Evolutionary conservation across 2,888 invertebrate genomes (phyloP), one percentile per base, ranked within the genome.

Genomic region (Chrysotoxum bicinctum): DNA sequence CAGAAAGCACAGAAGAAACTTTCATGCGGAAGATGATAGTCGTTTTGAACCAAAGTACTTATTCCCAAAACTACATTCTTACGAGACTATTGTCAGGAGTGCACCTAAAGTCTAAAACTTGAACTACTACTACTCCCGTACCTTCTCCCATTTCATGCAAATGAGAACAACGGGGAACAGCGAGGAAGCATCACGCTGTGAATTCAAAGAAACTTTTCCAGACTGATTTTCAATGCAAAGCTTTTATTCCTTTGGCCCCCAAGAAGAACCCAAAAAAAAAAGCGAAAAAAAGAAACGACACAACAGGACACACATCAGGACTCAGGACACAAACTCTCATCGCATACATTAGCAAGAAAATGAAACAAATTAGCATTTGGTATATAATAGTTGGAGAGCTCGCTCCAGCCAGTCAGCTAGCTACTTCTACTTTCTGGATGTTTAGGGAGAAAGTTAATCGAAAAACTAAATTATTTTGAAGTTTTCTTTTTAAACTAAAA

Each of bases 351-450:
- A 81, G 76, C 73, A 81, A 68, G 62, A 81, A 32, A 81, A 40
- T 85, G 81, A 81, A 77, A 85, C 81, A 81, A 85, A 85, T 85
- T 85, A 81, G 85, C 81, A 85, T 85, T 62, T 77, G 35, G 35
- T 58, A 37, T 37, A 58, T 21, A 58, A 14, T 77, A 81, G 81
- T 81, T 77, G 56, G 30, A 62, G 30, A 45, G 23, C 48, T 50
- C 5, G 23, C 5, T 50, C n/a, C 23, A 26, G n/a, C 6, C 6
- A 26, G 26, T 26, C 26, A 26, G 26, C 26, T 26, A 2, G 2
- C 2, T 26, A 26, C 7, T 48, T 32, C 58, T 73, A 30, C 74
- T 54, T 48, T 54, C n/a, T 66, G 43, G 35, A 50, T 48, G 54
- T 74, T 50, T 35, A 66, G 26, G 62, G 52, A 73, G 73, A 83